phyloP scores from a whole-genome alignment of 2,888 invertebrate species.

The Romanomermis culicivorax region DNA sequence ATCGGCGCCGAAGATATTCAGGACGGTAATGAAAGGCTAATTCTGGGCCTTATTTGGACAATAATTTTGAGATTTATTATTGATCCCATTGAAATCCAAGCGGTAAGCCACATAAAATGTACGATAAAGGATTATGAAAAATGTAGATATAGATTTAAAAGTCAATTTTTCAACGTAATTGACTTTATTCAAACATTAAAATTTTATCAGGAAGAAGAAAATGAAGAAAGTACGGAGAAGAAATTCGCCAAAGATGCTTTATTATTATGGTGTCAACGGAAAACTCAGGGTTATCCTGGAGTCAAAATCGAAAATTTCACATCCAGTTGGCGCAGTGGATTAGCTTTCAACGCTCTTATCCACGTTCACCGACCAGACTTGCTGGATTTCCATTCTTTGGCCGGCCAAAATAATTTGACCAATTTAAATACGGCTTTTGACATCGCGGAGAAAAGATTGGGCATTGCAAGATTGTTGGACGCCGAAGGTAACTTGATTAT shows the following conservation, averaged over 20 bases:
- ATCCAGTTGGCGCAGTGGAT: conserved; percentile 79
- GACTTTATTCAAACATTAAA: too few species aligned
- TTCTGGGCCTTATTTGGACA: conserved; percentile 94
- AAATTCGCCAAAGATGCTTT: conserved; percentile 96
- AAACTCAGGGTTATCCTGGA: conserved; percentile 62
- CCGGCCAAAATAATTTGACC: conserved; percentile 61
- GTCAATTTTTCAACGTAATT: too few species aligned
- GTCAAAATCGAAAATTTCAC: conserved; percentile 36
- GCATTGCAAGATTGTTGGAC: conserved; percentile 66
- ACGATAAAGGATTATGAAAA: too few species aligned
- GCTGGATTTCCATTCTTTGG: conserved; percentile 45
- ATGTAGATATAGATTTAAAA: too few species aligned
- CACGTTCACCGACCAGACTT: conserved; percentile 89
- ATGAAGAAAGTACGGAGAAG: conserved; percentile 87
- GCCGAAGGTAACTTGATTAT: conserved; percentile 47
- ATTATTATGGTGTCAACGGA: conserved; percentile 91
- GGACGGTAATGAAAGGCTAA: conserved; percentile 85
- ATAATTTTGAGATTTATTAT: conserved; percentile 97
- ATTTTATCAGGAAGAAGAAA: conserved; percentile 48
- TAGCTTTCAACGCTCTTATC: conserved; percentile 94
- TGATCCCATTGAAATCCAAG: conserved; percentile 90
- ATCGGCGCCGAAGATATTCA: conserved; percentile 98
- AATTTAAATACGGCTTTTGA: conserved; percentile 95
- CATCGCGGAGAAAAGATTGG: conserved; percentile 70
- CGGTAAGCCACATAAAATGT: too few species aligned